Evolutionary conservation across 2,888 invertebrate species (phyloP).

Genomic region (Cylloceria caligata): DNA sequence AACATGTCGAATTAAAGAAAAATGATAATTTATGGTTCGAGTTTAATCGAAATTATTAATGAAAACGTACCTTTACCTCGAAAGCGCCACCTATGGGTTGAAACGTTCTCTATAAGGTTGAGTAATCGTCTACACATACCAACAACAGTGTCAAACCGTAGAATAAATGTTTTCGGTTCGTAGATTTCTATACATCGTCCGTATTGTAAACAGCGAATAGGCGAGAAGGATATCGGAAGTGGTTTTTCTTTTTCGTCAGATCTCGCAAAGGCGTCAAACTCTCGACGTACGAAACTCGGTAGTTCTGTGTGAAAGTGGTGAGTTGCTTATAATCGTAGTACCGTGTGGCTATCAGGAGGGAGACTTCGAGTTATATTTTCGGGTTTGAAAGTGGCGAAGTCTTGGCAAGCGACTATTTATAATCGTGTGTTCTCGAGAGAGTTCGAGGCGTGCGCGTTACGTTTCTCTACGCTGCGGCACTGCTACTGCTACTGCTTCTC

Average conservation of each 20-base stretch:
- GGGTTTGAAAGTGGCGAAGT: slow-evolving; percentile 30
- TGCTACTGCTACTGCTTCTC: slow-evolving; percentile 35
- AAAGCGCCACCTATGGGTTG: background rate
- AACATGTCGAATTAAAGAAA: no score
- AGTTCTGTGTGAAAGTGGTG: slow-evolving; percentile 4
- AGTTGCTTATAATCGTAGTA: background rate
- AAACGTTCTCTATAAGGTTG: background rate
- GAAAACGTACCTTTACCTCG: no score
- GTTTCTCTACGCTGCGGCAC: slow-evolving; percentile 43
- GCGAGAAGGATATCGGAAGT: slow-evolving; percentile 10
- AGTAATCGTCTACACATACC: background rate
- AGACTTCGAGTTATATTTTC: slow-evolving; percentile 52
- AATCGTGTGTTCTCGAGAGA: slow-evolving; percentile 56
- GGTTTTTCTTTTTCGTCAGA: slow-evolving; percentile 2
- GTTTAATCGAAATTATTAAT: no score
- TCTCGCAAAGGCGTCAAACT: background rate
- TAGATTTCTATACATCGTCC: background rate
- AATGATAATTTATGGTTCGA: no score
- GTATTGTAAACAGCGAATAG: background rate
- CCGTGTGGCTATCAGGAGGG: background rate
- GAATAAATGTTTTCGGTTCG: background rate
- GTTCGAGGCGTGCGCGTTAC: slow-evolving; percentile 64
- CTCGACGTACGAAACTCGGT: background rate
- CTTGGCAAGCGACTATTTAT: slow-evolving; percentile 61
- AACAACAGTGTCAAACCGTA: background rate